These are phyloP conservation scores for Enteromius fasciolatus DNA, from an alignment of 2,797 vertebrate species.

Conservation along the genomic window DNA sequence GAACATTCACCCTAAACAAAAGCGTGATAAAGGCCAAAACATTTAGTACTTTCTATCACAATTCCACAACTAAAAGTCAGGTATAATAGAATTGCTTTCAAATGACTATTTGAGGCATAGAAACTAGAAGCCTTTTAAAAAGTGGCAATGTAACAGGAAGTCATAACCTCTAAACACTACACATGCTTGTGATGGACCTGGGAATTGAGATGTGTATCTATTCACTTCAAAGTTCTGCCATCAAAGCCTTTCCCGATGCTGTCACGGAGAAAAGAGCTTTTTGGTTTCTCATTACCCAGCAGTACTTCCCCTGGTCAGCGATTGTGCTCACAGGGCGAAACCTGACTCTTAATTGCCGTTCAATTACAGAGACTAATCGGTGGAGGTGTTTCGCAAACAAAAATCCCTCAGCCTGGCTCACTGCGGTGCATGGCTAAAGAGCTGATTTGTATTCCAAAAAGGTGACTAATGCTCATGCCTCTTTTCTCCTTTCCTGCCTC, in stretches of 20 bases:
- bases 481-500: constrained; percentile 8
- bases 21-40: not conserved
- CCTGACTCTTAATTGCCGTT: constrained; percentile 79
- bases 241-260: constrained; percentile 48
- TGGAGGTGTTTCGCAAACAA: constrained; percentile 57
- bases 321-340: constrained; percentile 74
- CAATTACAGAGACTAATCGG: constrained; percentile 78
- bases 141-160: constrained; percentile 41
- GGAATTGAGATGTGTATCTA: constrained; percentile 48
- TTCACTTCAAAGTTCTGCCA: constrained; percentile 47
- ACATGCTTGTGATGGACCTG: constrained; percentile 41
- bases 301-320: constrained; percentile 51
- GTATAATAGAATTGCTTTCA: not conserved
- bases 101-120: constrained; percentile 16
- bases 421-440: constrained; percentile 44
- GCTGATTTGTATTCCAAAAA: constrained; percentile 59
- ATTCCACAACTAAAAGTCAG: not conserved
- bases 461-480: constrained; percentile 48
- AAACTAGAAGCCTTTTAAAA: constrained; percentile 35
- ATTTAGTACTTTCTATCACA: not conserved
- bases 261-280: constrained; percentile 49
- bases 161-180: constrained; percentile 53
- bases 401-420: constrained; percentile 43
- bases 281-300: constrained; percentile 55
- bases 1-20: not conserved